phyloP scores from a whole-genome alignment of 1,140 invertebrate genomes.

The Drosophila chauvacae region DNA sequence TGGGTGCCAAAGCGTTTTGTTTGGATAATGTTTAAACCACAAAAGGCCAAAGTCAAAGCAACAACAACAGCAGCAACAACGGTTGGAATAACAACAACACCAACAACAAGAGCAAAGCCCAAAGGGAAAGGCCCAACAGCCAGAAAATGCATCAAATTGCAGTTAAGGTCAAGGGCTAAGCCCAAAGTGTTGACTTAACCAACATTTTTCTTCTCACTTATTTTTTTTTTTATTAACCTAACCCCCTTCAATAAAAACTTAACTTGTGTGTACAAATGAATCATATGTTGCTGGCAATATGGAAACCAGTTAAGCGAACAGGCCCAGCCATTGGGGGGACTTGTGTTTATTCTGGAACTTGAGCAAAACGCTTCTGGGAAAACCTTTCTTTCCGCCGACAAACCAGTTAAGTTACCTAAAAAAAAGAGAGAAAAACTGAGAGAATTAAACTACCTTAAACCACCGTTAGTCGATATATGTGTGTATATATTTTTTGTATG shows the following conservation, averaged over 20 bases:
- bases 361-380: constrained; percentile 29
- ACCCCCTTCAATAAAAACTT: constrained; percentile 1
- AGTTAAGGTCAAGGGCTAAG: constrained; percentile 64
- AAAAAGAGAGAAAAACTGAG: not conserved
- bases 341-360: constrained; percentile 30
- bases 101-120: constrained; percentile 13
- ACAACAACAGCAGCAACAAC: constrained; percentile 51
- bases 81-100: constrained; percentile 35
- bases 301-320: constrained; percentile 28
- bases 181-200: constrained; percentile 43
- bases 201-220: constrained; percentile 10
- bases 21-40: constrained; percentile 79
- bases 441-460: constrained; percentile 21
- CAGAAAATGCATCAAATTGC: constrained; percentile 66
- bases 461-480: constrained; percentile 19
- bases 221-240: constrained; percentile 10
- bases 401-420: constrained; percentile 26
- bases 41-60: constrained; percentile 82
- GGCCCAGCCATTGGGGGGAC: constrained; percentile 15
- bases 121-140: constrained; percentile 53
- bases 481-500: not conserved
- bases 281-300: constrained; percentile 18
- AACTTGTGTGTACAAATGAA: constrained; percentile 9
- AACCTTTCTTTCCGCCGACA: constrained; percentile 26
- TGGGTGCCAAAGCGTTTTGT: constrained; percentile 82